Percentiles rank a stretch among this genome's conserved stretches.
Evolutionary conservation across 2,113 vertebrate species (phyloP).

Genomic region (Eolophus roseicapilla): DNA sequence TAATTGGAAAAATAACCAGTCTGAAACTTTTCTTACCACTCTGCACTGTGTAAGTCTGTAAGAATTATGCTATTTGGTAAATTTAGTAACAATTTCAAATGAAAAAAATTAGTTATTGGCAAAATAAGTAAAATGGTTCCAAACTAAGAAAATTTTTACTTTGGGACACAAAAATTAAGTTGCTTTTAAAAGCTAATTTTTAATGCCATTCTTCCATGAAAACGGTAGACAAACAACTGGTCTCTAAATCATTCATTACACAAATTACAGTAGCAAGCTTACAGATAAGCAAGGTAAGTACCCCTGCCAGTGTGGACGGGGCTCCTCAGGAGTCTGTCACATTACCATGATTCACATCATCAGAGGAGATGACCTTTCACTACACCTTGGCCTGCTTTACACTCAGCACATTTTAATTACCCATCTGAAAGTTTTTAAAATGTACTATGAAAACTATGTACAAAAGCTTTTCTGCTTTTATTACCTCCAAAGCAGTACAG

Average conservation of each 20-base stretch:
- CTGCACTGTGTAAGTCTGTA: neutral
- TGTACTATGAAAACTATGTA: neutral
- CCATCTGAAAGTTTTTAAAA: neutral
- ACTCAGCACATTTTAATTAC: neutral
- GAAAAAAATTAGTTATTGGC: neutral
- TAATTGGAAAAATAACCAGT: conserved; percentile 11
- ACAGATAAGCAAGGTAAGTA: neutral
- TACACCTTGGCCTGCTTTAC: neutral
- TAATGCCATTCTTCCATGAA: neutral
- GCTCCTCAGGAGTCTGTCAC: neutral
- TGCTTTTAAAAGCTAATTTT: neutral
- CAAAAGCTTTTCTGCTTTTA: neutral
- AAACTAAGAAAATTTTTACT: neutral
- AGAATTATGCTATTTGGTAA: neutral
- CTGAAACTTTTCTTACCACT: neutral
- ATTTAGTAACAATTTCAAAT: neutral
- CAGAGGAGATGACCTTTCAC: neutral
- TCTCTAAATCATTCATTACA: neutral
- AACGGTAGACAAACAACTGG: neutral
- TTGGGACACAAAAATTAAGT: neutral
- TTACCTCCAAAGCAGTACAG: neutral
- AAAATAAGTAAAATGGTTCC: neutral
- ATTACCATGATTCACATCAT: neutral
- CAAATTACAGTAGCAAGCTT: neutral
- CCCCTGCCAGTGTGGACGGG: rapidly evolving